Evolutionary conservation across 2,888 invertebrate genomes (phyloP), one percentile per base, ranked within the genome.

Genomic region (Zygaena filipendulae): DNA sequence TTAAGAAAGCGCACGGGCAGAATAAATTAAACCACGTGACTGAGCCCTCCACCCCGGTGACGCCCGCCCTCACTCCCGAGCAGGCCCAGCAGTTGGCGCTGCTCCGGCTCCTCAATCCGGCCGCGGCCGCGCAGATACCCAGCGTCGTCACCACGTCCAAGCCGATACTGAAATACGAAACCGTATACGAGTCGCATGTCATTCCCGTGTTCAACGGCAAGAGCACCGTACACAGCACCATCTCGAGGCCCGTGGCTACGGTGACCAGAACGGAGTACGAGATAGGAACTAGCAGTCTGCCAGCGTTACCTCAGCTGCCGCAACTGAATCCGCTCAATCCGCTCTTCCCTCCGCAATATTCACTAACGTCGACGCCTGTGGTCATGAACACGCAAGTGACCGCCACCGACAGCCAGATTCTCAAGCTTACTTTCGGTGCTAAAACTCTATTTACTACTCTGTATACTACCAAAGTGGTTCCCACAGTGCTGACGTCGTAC

Each of bases 361-460:
- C 88, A 19, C 64, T 92, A 11, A 90, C 90, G 13, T 91, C 91
- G 6, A 89, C 91, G 1, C 91, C 92, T 0, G 79, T 92, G n/a
- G 82, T 93, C 12, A 84, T 90, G 33, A 91, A 90, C 50, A 91
- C 92, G 1, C 75, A 90, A 45, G 84, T 92, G 8, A 90, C 89
- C 1, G 84, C 89, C 40, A 92, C 92, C 1, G 86, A 90, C 38
- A 92, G 92, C 45, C 89, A 91, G 68, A 79, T 93, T 27, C 69
- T 94, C 36, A 92, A 93, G 63, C 71, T 94, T 42, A 93, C 92
- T 7, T 94, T 94, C 56, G 93, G 94, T n/a, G 93, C 94, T 16
- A 92, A 91, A 62, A 93, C 93, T 1, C 87, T 92, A 1, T 90
- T 90, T 56, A 94, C 94, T 4, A 94, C 93, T 2, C 80, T 95